Conservation (phyloP, 2,113 vertebrate genomes). For the Cathartes aura region DNA sequence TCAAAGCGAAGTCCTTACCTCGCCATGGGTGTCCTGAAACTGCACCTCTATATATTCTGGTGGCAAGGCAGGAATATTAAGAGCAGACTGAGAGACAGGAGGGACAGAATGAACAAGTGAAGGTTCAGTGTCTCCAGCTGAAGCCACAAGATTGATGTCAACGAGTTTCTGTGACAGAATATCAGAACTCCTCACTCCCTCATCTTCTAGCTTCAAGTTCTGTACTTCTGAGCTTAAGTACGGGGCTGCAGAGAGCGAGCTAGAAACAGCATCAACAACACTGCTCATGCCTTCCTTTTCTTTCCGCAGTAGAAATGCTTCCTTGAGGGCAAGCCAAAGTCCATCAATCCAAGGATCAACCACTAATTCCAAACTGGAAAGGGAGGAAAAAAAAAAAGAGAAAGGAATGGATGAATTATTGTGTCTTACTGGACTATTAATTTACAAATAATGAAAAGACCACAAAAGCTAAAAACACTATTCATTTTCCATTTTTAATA, state of each 20-base stretch:
- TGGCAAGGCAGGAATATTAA: conserved; percentile 87
- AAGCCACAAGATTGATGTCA: neutral
- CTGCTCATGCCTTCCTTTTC: conserved; percentile 22
- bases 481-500: neutral
- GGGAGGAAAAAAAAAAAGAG: neutral
- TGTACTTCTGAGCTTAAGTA: conserved; percentile 69
- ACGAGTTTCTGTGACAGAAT: neutral
- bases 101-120: conserved; percentile 82
- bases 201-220: conserved; percentile 77
- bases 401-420: neutral
- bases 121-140: conserved; percentile 1
- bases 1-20: conserved; percentile 66
- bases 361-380: conserved; percentile 88
- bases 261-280: neutral
- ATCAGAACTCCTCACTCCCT: neutral
- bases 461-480: neutral
- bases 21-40: conserved; percentile 68
- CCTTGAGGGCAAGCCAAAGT: conserved; percentile 87
- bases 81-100: conserved; percentile 81
- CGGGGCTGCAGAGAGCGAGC: neutral
- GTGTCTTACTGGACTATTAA: neutral
- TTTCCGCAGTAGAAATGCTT: conserved; percentile 69
- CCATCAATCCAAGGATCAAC: conserved; percentile 95
- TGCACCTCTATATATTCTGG: conserved; percentile 81
- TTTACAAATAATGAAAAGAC: neutral